Evolutionary conservation across 2,888 invertebrate species (phyloP), one percentile per base, ranked within the genome.

Genomic region (Tetramorium bicarinatum): DNA sequence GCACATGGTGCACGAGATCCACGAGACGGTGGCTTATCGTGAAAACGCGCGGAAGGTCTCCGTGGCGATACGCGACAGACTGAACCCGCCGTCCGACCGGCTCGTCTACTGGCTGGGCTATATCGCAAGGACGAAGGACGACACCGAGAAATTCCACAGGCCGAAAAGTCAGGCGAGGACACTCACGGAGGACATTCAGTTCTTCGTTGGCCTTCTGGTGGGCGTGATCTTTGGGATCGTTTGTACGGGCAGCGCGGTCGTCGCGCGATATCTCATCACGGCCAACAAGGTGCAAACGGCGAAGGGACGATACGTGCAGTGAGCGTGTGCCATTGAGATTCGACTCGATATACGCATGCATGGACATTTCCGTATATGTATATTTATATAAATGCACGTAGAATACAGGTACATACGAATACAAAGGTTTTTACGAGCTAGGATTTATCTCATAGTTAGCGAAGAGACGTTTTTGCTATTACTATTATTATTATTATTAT

Each of bases 311-410:
- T 91, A 92, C 34, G 49, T 25, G 44, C 74, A 47, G 29, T 59
- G 56, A 76, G 6, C 4, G 25, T 21, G 38, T 52, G 47, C 9
- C n/a, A 29, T 64, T 34, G 25, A 64, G 38, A 18, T 38, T 75
- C 21, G 13, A 44, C 15, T 76, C n/a, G 47, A 52, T 59, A 56
- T 47, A 59, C 64, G 9, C 18, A 62, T 81, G 79, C 83, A 87
- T 84, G 85, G 84, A 87, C 88, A 87, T 82, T 87, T 93, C 93
- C 91, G 93, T 93, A 92, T 92, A 92, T 93, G 92, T 93, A 93
- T 77, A 74, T 94, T 93, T 93, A 93, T 94, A 94, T 94, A 95
- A 95, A 95, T 94, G 94, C 93, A 94, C 92, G 92, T 93, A 92
- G 92, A 93, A 91, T 94, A 94, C 93, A 94, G 93, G 89, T 92